Base-by-base conservation (phyloP, 1,140 invertebrate species). In the Brachionus plicatilis region DNA sequence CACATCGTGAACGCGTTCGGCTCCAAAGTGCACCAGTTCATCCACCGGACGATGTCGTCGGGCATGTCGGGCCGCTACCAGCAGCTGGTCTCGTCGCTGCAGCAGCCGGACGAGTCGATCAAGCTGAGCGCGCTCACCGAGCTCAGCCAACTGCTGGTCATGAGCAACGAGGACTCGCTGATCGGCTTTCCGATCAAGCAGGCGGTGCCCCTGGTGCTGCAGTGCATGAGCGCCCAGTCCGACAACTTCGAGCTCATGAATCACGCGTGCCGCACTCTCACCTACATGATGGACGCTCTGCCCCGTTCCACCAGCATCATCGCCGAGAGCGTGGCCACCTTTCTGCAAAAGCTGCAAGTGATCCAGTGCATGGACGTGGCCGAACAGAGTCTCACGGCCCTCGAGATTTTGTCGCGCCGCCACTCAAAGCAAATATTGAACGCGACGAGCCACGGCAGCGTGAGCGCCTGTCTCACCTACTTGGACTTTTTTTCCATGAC, bases 191-290 rank as follows among this genome's bases (percentile, higher is more conserved):
- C 97, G 0, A 95, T 99, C 0, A 96, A 98, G 87, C 96, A 97
- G 90, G 96, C 98, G 12, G 96, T 99, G 12, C 96, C 97, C 11
- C 29, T 60, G 33, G 11, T 76, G 6, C 33, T 65, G 2, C 41
- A 82, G 12, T 8, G 95, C 95, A 2, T 92, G 99, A 2, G 86
- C 91, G 2, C 86, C 91, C 68, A 89, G 90, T 76, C 90, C 90
- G 88, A 91, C 90, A 99, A 99, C 91, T 99, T 99, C 91, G 97
- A 99, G 89, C 97, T 99, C 92, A 99, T 99, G 97, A 97, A 98
- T 88, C 96, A 99, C 89, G 96, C 97, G 0, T 98, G 96, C 90
- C 93, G 97, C 66, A 97, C 97, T 7, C 91, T 99, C 11, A 98
- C 97, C 0, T 99, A 99, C 88, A 98, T 99, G 96, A 95, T 99